phyloP scores from a whole-genome alignment of 2,888 invertebrate genomes.

The Drosophila eohydei region DNA sequence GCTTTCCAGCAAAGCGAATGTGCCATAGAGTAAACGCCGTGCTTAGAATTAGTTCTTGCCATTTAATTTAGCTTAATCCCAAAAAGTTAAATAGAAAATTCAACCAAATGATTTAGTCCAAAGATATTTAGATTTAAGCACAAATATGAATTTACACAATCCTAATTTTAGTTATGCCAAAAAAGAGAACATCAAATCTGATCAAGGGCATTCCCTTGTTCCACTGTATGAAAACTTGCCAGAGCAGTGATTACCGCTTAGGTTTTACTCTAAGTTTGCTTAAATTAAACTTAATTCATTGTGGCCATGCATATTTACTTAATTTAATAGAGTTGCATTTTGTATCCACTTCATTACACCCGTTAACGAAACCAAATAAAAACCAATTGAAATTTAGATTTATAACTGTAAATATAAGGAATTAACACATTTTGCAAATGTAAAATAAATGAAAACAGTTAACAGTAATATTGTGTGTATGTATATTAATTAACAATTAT shows the following conservation, averaged over 20 bases:
- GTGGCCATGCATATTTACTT: constrained; percentile 63
- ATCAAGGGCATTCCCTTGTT: constrained; percentile 20
- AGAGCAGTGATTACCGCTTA: constrained; percentile 48
- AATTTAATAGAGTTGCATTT: constrained; percentile 44
- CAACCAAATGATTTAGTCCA: constrained; percentile 70
- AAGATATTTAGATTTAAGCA: constrained; percentile 56
- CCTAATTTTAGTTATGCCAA: constrained; percentile 52
- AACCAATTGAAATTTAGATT: constrained; percentile 2
- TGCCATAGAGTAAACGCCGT: constrained; percentile 61
- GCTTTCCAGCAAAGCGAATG: constrained; percentile 29
- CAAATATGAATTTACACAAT: constrained; percentile 42
- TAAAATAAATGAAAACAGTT: constrained; percentile 31
- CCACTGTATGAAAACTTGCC: constrained; percentile 59
- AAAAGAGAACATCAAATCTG: constrained; percentile 26
- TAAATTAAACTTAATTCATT: constrained; percentile 36
- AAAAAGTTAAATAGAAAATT: constrained; percentile 43
- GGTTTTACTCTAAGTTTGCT: constrained; percentile 18
- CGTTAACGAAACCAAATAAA: constrained; percentile 38
- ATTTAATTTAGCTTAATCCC: constrained; percentile 56
- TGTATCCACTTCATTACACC: constrained; percentile 33
- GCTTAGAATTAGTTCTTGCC: constrained; percentile 70
- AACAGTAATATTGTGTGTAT: not conserved
- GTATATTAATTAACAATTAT: not conserved
- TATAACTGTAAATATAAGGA: constrained; percentile 19
- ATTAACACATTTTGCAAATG: constrained; percentile 9